Conservation (phyloP, 1,140 invertebrate species). For the Pseudomyrmex pallidus region DNA sequence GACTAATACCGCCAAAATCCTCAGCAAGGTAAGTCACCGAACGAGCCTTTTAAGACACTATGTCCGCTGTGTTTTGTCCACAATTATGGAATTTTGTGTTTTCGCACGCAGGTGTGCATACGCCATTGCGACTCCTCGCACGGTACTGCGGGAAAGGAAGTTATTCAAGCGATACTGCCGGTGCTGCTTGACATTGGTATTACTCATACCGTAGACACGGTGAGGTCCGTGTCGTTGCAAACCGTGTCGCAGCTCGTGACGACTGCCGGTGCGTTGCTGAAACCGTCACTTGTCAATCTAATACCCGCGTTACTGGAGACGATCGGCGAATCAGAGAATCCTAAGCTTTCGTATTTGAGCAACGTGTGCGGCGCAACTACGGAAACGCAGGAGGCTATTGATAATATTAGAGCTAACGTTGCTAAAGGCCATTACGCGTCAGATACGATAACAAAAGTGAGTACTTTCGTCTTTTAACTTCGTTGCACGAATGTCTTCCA, state of each 20-base stretch:
- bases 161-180: slow-evolving; percentile 92
- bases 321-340: slow-evolving; percentile 93
- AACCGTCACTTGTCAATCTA: slow-evolving; percentile 91
- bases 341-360: slow-evolving; percentile 92
- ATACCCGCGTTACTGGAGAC: slow-evolving; percentile 94
- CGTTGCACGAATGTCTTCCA: not conserved
- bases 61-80: not conserved
- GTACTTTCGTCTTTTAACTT: slow-evolving; percentile 43
- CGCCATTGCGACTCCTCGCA: slow-evolving; percentile 90
- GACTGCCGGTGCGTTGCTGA: slow-evolving; percentile 91
- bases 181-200: slow-evolving; percentile 92
- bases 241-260: slow-evolving; percentile 94
- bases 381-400: slow-evolving; percentile 90
- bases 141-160: slow-evolving; percentile 91
- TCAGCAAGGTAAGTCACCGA: slow-evolving; percentile 89
- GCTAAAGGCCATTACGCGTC: slow-evolving; percentile 94
- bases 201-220: slow-evolving; percentile 90
- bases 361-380: slow-evolving; percentile 89
- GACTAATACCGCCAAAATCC: slow-evolving; percentile 89
- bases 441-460: slow-evolving; percentile 89
- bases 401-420: slow-evolving; percentile 90
- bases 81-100: slow-evolving; percentile 26
- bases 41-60: too few species aligned
- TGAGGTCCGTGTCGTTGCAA: slow-evolving; percentile 92
- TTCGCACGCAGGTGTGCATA: slow-evolving; percentile 88